phyloP scores from a whole-genome alignment of 2,113 vertebrate species.

The Tinamus guttatus region DNA sequence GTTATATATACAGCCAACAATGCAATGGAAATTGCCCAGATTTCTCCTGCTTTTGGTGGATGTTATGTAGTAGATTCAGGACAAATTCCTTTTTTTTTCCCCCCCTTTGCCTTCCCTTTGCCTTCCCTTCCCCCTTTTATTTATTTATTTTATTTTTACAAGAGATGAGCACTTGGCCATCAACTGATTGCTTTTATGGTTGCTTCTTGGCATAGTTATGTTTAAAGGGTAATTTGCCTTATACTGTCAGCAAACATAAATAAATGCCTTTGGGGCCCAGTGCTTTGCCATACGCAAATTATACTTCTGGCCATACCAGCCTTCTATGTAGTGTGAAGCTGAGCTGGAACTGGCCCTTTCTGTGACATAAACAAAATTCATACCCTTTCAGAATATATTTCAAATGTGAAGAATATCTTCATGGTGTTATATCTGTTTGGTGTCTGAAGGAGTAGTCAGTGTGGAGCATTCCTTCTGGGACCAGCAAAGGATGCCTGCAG shows the following conservation, averaged over 20 bases:
- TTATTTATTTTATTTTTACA: no score
- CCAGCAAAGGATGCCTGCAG: rapidly evolving
- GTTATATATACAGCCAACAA: neutral
- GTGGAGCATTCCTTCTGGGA: neutral
- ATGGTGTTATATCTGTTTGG: neutral
- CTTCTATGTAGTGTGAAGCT: neutral
- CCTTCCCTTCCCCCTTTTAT: no score
- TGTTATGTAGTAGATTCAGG: neutral
- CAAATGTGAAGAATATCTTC: neutral
- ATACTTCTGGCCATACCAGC: neutral
- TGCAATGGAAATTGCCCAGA: neutral
- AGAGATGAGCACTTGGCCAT: neutral
- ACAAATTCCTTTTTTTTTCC: neutral
- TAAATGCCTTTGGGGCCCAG: neutral
- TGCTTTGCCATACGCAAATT: neutral
- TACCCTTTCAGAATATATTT: neutral
- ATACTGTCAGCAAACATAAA: neutral
- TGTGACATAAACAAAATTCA: neutral
- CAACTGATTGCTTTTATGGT: neutral
- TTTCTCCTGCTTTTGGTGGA: neutral
- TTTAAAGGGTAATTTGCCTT: neutral
- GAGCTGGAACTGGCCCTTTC: neutral
- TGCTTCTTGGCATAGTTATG: rapidly evolving
- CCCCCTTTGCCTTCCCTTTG: no score
- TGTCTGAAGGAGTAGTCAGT: neutral